Base-by-base conservation (phyloP, 2,888 invertebrate genomes). In the Tetragonisca angustula region DNA sequence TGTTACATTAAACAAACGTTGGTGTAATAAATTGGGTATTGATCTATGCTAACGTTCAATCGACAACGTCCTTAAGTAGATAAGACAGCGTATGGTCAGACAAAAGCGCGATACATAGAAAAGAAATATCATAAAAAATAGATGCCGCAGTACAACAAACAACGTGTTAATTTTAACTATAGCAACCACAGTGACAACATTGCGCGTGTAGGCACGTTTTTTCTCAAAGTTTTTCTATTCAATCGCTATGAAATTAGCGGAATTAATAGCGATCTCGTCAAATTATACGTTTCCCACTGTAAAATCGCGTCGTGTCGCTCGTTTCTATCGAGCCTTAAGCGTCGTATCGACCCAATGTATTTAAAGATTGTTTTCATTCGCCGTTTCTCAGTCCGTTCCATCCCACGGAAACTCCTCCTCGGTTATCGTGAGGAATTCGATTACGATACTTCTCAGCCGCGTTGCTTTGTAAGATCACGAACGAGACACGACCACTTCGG, bases 371-470 rank as follows among this genome's bases (percentile, higher is more conserved):
- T n/a, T 21, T 2, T 21, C 32, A 2, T 32, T 52, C 13, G 21
- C n/a, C 49, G 4, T 54, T 62, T 71, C 49, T 52, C 36, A 43
- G 6, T 24, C 21, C 15, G 50, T 50, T 43, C 2, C 21, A 19
- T 9, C n/a, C 27, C 17, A 17, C 3, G n/a, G 54, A 49, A 54
- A 54, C 61, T 56, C 64, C 9, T 17, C n/a, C 19, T 17, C 32
- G 11, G 21, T 4, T 69, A 75, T 82, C 67, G 27, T 27, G 6
- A 21, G 24, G 21, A 54, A 81, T 70, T 67, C 64, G n/a, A 75
- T 81, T 56, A 76, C 24, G 49, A 27, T 27, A 67, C 59, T 72
- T 81, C 61, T 61, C 61, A 4, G 15, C 19, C 24, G n/a, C 43
- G 19, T 52, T 67, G 50, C 54, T 21, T 67, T 32, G 32, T n/a